phyloP scores from a whole-genome alignment of 2,797 vertebrate species.

The Anguilla pacifica region DNA sequence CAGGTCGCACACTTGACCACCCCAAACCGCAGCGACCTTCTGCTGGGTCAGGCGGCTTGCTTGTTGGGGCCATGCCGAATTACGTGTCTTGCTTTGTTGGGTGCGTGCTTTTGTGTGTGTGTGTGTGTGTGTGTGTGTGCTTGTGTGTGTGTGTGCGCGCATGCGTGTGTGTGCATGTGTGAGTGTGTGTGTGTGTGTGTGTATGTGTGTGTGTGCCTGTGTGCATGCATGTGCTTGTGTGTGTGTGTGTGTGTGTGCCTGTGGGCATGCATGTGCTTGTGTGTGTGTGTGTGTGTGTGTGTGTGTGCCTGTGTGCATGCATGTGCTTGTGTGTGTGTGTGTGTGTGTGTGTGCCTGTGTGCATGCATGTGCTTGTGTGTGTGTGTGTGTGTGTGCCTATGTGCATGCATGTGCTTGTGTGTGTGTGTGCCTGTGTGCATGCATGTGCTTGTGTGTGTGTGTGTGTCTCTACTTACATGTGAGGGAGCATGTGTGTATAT shows the following conservation, averaged over 20 bases:
- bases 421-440: neutral
- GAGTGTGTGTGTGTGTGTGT: neutral
- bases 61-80: neutral
- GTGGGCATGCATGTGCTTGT: no score
- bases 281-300: neutral
- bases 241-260: neutral
- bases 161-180: neutral
- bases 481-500: neutral
- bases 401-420: neutral
- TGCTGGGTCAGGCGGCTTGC: neutral
- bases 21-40: neutral
- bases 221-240: no score
- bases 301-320: neutral
- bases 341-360: no score
- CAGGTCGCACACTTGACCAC: neutral
- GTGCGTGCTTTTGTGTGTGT: neutral
- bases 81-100: neutral
- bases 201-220: neutral
- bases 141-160: neutral
- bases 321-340: neutral
- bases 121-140: slow-evolving; percentile 1
- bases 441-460: neutral
- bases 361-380: no score
- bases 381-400: no score
- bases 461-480: neutral